phyloP scores from a whole-genome alignment of 2,113 vertebrate species.

The Siniperca chuatsi region DNA sequence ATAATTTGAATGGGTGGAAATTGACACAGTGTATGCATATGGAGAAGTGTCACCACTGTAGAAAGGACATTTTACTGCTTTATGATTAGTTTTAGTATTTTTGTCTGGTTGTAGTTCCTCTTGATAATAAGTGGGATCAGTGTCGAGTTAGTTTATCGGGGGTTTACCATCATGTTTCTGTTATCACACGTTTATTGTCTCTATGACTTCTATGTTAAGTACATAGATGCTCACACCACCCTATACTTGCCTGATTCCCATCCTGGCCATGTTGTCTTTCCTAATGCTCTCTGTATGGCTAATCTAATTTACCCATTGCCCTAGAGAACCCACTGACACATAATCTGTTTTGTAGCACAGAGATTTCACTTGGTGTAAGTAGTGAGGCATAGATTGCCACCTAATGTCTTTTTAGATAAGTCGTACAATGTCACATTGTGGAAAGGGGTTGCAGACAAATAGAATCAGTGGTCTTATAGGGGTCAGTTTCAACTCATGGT shows the following conservation, averaged over 20 bases:
- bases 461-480: neutral
- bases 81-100: neutral
- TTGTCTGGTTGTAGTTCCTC: slow-evolving; percentile 1
- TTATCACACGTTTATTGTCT: slow-evolving; percentile 16
- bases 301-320: slow-evolving; percentile 40
- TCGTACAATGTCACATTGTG: neutral
- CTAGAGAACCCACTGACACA: slow-evolving; percentile 11
- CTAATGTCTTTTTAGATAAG: slow-evolving; percentile 7
- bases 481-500: neutral
- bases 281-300: slow-evolving; percentile 24
- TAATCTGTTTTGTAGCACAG: slow-evolving; percentile 23
- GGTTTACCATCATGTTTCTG: slow-evolving; percentile 31
- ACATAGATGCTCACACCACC: slow-evolving; percentile 63
- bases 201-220: slow-evolving; percentile 55
- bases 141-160: neutral
- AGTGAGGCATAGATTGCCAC: neutral
- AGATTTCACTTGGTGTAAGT: neutral
- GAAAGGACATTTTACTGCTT: slow-evolving; percentile 15
- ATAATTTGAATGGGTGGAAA: neutral
- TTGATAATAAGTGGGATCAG: neutral
- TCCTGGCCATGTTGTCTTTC: slow-evolving; percentile 32
- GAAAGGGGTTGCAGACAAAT: neutral
- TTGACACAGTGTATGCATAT: neutral
- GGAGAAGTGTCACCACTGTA: slow-evolving; percentile 2
- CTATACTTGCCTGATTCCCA: slow-evolving; percentile 39